These are phyloP conservation scores for Phrynocephalus forsythii DNA, from an alignment of 2,797 vertebrate species.

Conservation along the genomic window DNA sequence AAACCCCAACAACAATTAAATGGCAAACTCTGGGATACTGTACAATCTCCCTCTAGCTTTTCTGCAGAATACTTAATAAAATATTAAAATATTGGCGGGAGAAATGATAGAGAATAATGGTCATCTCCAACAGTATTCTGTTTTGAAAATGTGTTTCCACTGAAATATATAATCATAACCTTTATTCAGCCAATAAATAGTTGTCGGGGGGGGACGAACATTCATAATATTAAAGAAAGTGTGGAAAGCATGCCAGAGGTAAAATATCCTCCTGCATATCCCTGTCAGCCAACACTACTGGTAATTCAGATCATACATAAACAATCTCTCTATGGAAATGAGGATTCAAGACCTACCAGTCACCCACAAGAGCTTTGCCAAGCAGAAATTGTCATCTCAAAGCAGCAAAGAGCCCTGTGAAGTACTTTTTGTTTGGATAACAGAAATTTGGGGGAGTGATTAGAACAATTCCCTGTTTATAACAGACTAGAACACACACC, in stretches of 20 bases:
- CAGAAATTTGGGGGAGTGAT: not conserved
- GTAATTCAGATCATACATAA: not conserved
- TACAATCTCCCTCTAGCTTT: not conserved
- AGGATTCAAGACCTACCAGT: not conserved
- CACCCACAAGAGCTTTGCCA: not conserved
- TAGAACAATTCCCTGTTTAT: conserved; percentile 17
- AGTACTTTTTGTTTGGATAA: not conserved
- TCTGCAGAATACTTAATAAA: not conserved
- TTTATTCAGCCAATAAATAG: not conserved
- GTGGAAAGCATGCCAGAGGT: not conserved
- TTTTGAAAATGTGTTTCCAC: not conserved
- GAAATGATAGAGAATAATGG: not conserved
- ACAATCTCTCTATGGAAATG: not conserved
- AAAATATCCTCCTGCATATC: not conserved
- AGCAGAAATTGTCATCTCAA: not conserved
- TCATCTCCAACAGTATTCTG: not conserved
- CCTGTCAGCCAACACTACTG: not conserved
- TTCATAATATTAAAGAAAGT: rapidly evolving
- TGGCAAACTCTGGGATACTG: not conserved
- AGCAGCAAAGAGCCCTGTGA: not conserved
- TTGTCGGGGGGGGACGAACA: rapidly evolving
- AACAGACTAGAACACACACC: not conserved
- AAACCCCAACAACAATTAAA: not conserved
- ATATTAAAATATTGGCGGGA: rapidly evolving
- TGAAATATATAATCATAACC: not conserved